A percentile compares a stretch with the other conserved stretches of the same genome.
These are phyloP conservation scores for Aethes cnicana DNA, from an alignment of 2,888 invertebrate genomes.

Conservation along the genomic window DNA sequence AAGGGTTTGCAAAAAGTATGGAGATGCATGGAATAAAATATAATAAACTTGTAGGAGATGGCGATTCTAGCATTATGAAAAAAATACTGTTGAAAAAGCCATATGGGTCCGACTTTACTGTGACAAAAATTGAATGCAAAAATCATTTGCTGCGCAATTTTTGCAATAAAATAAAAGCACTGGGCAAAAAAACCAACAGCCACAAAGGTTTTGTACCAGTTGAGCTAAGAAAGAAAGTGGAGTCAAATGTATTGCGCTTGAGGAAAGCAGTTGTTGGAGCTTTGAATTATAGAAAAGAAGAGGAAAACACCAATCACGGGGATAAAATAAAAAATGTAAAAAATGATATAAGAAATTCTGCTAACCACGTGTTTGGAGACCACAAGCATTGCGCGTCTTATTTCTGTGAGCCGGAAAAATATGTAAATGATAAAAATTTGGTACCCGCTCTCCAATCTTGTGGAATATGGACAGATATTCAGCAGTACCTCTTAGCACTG, in stretches of 20 bases:
- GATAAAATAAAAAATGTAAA: constrained; percentile 4
- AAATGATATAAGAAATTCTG: not conserved
- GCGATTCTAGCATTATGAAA: constrained; percentile 20
- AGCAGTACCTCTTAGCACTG: not conserved
- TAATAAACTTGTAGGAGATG: constrained; percentile 8
- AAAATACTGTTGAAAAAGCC: constrained; percentile 5
- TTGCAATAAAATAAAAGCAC: constrained; percentile 22
- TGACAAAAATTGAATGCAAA: constrained; percentile 15
- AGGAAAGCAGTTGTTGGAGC: constrained; percentile 3
- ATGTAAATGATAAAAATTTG: not conserved
- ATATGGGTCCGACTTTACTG: constrained; percentile 3
- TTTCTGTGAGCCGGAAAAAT: not conserved
- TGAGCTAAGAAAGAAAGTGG: constrained; percentile 7
- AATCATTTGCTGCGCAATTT: constrained; percentile 23
- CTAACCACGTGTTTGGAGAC: constrained; percentile 1
- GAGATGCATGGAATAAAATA: constrained; percentile 1
- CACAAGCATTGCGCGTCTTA: not conserved
- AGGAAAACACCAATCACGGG: not conserved
- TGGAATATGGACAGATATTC: not conserved
- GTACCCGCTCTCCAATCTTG: not conserved
- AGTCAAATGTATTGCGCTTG: not conserved
- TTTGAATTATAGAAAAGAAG: not conserved
- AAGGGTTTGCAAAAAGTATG: not conserved
- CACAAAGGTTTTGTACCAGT: constrained; percentile 16
- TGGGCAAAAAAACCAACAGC: constrained; percentile 18